Evolutionary conservation across 2,888 invertebrate species (phyloP), one percentile per base, ranked within the genome.

Genomic region (Noctua pronuba): DNA sequence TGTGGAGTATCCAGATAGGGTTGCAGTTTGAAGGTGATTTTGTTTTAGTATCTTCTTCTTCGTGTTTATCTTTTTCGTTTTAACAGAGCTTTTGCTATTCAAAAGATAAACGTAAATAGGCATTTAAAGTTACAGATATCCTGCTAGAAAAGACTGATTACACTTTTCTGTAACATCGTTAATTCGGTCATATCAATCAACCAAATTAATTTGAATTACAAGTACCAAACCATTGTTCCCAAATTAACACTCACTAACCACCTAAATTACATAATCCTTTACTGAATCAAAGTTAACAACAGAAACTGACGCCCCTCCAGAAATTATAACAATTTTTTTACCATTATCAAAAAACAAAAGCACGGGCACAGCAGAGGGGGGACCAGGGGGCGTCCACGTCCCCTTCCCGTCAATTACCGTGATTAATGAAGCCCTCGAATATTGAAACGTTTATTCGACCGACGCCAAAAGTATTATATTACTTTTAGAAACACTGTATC

Each of bases 381-480:
- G 41, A 1, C 90, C 86, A 88, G 90, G 90, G 90, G 91, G 90
- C 90, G 91, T 91, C 91, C 91, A 93, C 92, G 91, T 85, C 93
- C 94, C 94, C 94, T 92, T 93, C 91, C 93, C 95, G 96, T 96
- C 96, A 96, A 96, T 96, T 96, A 96, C 93, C 91, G 93, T 96
- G 96, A 96, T 96, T 96, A 96, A 96, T 96, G 96, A 94, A 94
- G 91, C 92, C 92, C 92, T 92, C 91, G 94, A 95, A 96, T 96
- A 96, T 96, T 96, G 95, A 95, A 96, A 95, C 95, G 95, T 95
- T 95, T 95, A 95, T 95, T 95, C 93, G 94, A 93, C 93, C 94
- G 92, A 92, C 92, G 92, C 93, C 78, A 92, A 94, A 95, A 95
- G 95, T 95, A 95, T 95, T 93, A 95, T 93, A 95, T 94, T 94